Conservation (phyloP, 2,888 invertebrate genomes). For the Drosophila meridionalis region DNA sequence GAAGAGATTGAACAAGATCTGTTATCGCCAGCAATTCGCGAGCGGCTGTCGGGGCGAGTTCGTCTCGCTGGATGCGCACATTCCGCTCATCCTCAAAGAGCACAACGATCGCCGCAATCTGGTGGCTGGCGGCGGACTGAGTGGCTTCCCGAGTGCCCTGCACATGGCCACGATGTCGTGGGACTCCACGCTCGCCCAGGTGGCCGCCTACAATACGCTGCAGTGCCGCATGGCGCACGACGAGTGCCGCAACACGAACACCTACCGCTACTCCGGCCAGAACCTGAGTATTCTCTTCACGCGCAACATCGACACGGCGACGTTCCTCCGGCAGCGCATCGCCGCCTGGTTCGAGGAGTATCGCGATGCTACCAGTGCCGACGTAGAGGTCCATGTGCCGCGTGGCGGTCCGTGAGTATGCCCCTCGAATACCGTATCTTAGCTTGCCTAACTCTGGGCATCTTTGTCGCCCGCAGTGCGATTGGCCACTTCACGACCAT, state of each 20-base stretch:
- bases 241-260: conserved; percentile 68
- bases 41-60: conserved; percentile 61
- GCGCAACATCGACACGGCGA: conserved; percentile 24
- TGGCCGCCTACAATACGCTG: conserved; percentile 67
- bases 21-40: conserved; percentile 49
- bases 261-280: conserved; percentile 68
- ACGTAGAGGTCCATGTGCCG: conserved; percentile 53
- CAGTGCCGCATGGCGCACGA: conserved; percentile 72
- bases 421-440: neutral
- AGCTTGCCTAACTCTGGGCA: neutral
- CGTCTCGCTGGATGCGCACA: conserved; percentile 45
- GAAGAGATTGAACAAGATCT: neutral
- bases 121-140: conserved; percentile 66
- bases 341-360: conserved; percentile 64
- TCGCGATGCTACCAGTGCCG: conserved; percentile 55
- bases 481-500: conserved; percentile 71
- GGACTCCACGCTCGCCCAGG: conserved; percentile 62
- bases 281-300: conserved; percentile 65
- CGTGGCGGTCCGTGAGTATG: conserved; percentile 63
- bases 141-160: conserved; percentile 59
- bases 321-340: conserved; percentile 60
- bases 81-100: conserved; percentile 53
- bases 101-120: conserved; percentile 71
- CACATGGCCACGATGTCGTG: conserved; percentile 74
- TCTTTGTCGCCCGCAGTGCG: conserved; percentile 30